phyloP scores from a whole-genome alignment of 2,113 vertebrate species.

The Heterocephalus glaber region DNA sequence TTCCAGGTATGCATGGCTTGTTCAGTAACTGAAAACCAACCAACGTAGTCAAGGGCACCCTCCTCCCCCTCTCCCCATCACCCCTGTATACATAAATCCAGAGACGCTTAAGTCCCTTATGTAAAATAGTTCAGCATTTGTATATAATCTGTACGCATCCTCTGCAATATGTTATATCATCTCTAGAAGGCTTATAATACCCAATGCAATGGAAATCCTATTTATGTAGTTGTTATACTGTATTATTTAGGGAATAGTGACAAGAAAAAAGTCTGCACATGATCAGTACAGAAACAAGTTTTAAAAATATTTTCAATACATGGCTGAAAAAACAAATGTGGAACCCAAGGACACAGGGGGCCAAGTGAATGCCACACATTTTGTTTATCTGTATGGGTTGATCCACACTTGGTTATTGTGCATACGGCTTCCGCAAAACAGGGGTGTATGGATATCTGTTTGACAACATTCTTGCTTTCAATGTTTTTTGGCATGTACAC shows the following conservation, averaged over 20 bases:
- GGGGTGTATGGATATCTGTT: not conserved
- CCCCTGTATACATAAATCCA: not conserved
- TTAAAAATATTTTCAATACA: not conserved
- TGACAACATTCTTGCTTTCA: not conserved
- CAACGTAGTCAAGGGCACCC: not conserved
- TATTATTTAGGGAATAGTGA: not conserved
- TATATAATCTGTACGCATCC: not conserved
- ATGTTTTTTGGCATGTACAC: not conserved
- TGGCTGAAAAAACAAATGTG: not conserved
- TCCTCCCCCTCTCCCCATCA: not conserved
- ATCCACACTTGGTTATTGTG: not conserved
- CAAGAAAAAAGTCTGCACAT: not conserved
- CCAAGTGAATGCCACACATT: not conserved
- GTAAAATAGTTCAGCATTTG: too few relatives aligned
- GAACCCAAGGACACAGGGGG: not conserved
- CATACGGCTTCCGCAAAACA: not conserved
- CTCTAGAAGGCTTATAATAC: not conserved
- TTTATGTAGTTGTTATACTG: not conserved
- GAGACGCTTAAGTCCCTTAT: not conserved
- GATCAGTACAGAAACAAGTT: not conserved
- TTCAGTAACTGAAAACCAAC: not conserved
- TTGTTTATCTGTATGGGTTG: not conserved
- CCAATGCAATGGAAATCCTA: not conserved
- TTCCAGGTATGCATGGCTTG: not conserved
- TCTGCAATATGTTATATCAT: not conserved